A percentile compares a stretch with the other conserved stretches of the same genome.
Evolutionary conservation across 2,888 invertebrate genomes (phyloP).

Genomic region (Catocala nupta): DNA sequence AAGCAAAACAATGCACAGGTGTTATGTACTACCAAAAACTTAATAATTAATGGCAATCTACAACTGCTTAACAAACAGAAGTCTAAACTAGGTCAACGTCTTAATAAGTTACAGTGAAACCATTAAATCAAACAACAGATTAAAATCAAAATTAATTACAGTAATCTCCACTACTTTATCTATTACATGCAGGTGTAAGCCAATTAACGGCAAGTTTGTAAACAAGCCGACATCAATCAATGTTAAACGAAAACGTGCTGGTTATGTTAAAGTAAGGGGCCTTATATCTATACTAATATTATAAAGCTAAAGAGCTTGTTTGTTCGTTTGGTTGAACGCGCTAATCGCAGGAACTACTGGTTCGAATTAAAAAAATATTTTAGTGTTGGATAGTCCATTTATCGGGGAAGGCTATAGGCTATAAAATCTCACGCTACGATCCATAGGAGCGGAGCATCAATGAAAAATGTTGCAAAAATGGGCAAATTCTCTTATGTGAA

Average conservation of each 20-base stretch:
- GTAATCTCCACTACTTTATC: slow-evolving; percentile 37
- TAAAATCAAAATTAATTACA: slow-evolving; percentile 45
- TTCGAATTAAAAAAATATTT: too few relatives aligned
- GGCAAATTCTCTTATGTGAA: too few relatives aligned
- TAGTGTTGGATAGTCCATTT: too few relatives aligned
- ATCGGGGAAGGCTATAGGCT: too few relatives aligned
- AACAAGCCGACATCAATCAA: slow-evolving; percentile 37
- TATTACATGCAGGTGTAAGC: slow-evolving; percentile 31
- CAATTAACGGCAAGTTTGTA: slow-evolving; percentile 35
- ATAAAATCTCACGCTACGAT: too few relatives aligned
- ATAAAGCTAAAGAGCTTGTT: not conserved
- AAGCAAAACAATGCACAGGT: too few relatives aligned
- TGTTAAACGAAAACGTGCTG: slow-evolving; percentile 20
- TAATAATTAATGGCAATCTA: too few relatives aligned
- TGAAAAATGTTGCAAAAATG: too few relatives aligned
- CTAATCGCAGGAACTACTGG: too few relatives aligned
- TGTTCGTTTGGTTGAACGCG: too few relatives aligned
- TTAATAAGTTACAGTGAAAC: not conserved
- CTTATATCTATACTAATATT: not conserved
- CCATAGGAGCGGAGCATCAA: too few relatives aligned
- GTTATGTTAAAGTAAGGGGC: slow-evolving; percentile 1
- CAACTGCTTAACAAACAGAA: not conserved
- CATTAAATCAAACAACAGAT: slow-evolving; percentile 32
- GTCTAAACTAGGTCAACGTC: slow-evolving; percentile 1
- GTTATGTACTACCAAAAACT: too few relatives aligned